Evolutionary conservation across 2,113 vertebrate species (phyloP), one percentile per base, ranked within the genome.

Genomic region (Gobiocypris rarus): DNA sequence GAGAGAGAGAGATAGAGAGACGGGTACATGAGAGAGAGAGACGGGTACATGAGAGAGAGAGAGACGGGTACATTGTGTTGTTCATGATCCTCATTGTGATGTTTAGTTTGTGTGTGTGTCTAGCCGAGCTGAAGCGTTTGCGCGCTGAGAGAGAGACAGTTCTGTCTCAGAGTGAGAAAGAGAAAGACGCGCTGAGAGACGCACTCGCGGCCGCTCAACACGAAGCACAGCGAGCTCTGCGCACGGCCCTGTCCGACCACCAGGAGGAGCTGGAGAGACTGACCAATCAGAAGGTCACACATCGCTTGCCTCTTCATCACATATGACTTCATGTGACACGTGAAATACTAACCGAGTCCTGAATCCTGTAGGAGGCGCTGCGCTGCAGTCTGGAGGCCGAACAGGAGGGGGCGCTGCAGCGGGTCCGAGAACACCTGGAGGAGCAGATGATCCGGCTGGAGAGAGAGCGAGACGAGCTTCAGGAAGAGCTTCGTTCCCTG

Each of bases 191-290:
- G 63, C 86, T 95, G 83, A 88, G 88, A 48, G 96, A 95, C 89
- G 91, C 85, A 82, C 88, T 95, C 43, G 88, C 85, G 11, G 88
- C 93, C 28, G 85, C 88, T 0, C 95, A 95, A 89, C 93, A 92
- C 17, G 95, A 96, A 85, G 92, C 94, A 0, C 95, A 96, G 89
- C 90, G 93, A 45, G 86, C 92, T 28, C 90, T 97, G 83, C 93
- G 92, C 89, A 95, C 91, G 6, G 89, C 93, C 86, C 93, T 92
- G 10, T 90, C 91, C 0, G 93, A 95, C 1, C 95, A 97, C 3
- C 94, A 95, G 65, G 93, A 95, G 28, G 96, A 97, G 67, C 50
- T 95, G 14, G 92, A 96, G 84, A 92, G 91, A 2, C 94, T 98
- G 11, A 89, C 93, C 86, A 85, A 59, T 0, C 95, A 98, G 83